Evolutionary conservation across 2,888 invertebrate genomes (phyloP).

Genomic region (Pterostichus madidus): DNA sequence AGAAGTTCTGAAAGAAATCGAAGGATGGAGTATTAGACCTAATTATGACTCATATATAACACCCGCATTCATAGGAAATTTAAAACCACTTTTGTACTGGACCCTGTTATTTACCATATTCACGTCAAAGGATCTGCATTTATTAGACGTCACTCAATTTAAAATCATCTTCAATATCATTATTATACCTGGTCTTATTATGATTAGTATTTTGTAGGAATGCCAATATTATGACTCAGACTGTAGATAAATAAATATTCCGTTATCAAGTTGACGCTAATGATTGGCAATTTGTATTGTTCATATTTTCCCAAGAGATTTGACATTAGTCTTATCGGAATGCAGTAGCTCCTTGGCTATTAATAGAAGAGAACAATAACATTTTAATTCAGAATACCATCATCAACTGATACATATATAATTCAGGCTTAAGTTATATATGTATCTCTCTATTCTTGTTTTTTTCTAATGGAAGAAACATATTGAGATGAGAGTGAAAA

Average conservation of each 20-base stretch:
- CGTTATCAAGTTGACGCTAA: conserved; percentile 8
- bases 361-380: background rate
- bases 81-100: no score
- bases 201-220: no score
- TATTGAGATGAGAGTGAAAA: conserved; percentile 4
- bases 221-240: no score
- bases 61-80: no score
- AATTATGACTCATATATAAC: no score
- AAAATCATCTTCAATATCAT: no score
- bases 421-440: background rate
- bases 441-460: background rate
- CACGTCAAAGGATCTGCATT: background rate
- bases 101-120: background rate
- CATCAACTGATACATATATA: background rate
- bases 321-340: background rate
- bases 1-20: background rate
- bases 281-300: background rate
- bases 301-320: background rate
- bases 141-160: no score
- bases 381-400: background rate
- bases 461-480: background rate
- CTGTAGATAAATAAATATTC: background rate
- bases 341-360: background rate
- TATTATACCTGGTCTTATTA: no score
- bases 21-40: background rate